Conservation (phyloP, 2,797 vertebrate species). For the Myoxocephalus aenaeus region DNA sequence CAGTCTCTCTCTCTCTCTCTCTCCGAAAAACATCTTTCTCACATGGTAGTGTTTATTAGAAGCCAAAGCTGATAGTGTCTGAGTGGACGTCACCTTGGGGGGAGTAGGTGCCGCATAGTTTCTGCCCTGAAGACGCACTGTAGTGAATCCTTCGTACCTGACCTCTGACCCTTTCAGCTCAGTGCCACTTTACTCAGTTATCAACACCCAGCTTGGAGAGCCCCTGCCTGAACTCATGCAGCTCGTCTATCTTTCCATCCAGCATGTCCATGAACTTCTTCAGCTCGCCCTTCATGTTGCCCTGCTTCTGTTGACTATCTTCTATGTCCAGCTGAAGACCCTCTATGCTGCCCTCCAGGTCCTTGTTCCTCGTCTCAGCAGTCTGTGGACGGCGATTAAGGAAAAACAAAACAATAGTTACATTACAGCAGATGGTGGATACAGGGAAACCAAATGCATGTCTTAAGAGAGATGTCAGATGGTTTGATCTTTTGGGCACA, state of each 20-base stretch:
- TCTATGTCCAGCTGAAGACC: slow-evolving; percentile 88
- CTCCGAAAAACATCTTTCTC: slow-evolving; percentile 48
- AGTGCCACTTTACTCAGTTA: slow-evolving; percentile 82
- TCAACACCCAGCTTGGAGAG: slow-evolving; percentile 93
- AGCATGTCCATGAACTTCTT: slow-evolving; percentile 95
- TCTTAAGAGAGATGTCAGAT: neutral
- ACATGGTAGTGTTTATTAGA: slow-evolving; percentile 69
- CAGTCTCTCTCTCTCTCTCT: slow-evolving; percentile 43
- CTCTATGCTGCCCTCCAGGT: slow-evolving; percentile 88
- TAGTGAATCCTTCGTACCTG: slow-evolving; percentile 66
- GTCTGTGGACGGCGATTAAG: slow-evolving; percentile 76
- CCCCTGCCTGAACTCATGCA: slow-evolving; percentile 95
- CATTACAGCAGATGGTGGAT: neutral
- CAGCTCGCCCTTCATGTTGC: slow-evolving; percentile 92
- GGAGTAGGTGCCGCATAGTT: slow-evolving; percentile 74
- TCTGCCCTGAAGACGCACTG: slow-evolving; percentile 66
- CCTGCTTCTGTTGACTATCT: slow-evolving; percentile 91
- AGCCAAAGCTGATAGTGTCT: slow-evolving; percentile 69
- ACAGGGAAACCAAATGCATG: neutral
- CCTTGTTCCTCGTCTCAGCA: slow-evolving; percentile 90
- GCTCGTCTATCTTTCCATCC: slow-evolving; percentile 96
- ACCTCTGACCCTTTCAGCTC: slow-evolving; percentile 64
- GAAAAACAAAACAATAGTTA: neutral
- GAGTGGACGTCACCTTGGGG: slow-evolving; percentile 73
- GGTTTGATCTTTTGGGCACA: neutral